Base-by-base conservation (phyloP, 2,888 invertebrate genomes). In the Pristionchus mayeri region DNA sequence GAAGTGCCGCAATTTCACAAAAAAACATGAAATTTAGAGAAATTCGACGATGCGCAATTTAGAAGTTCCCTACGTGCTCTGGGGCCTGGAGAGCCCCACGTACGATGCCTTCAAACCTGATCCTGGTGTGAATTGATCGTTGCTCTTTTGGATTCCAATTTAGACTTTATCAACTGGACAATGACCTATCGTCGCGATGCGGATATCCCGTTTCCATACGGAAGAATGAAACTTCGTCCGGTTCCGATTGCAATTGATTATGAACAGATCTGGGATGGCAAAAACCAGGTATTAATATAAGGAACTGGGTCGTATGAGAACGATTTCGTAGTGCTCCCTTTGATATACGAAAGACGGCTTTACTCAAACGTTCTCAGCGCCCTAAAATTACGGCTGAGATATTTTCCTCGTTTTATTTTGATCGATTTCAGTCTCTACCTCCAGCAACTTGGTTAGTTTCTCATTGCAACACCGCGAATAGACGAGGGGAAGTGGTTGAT, bases 151-250 rank as follows among this genome's bases (percentile, higher is more conserved):
- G n/a, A n/a, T n/a, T n/a, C n/a, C n/a, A n/a, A n/a, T n/a, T n/a
- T 63, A 89, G 89, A 88, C 50, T 82, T 87, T 18, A 86, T 89
- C 18, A 89, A 89, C 76, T 89, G 89, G 89, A 89, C 89, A 16
- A 89, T 89, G 89, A 88, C 89, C 1, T 88, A 87, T 71, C 79
- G 89, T 44, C 86, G 80, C 3, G 89, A 88, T 75, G 85, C 89
- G 1, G 89, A 89, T 48, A 52, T 89, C 0, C 86, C 81, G 82
- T 83, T 86, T 50, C 89, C 89, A 0, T 89, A 89, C 71, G 89
- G 88, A 9, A 57, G 50, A 3, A 82, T 89, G 30, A 85, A 85
- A 16, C 85, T 16, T 76, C 71, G 16, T 85, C 86, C 13, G 11
- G 71, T 24, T 13, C 18, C 16, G 16, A 30, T 48, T 0, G 24